These are phyloP conservation scores for Resseliella maxima DNA, from an alignment of 2,888 invertebrate genomes.

Conservation along the genomic window DNA sequence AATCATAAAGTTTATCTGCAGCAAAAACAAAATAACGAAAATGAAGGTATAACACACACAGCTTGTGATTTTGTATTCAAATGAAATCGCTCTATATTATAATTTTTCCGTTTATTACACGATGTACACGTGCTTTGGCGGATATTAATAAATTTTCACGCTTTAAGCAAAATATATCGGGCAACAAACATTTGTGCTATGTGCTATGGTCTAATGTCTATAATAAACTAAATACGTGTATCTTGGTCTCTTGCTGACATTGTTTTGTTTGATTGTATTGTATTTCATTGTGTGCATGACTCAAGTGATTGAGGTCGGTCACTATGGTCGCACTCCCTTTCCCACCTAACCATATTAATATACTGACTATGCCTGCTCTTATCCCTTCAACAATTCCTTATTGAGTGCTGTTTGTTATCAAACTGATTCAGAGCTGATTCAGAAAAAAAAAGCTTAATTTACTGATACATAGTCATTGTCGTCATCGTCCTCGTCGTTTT, in stretches of 20 bases:
- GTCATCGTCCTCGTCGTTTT: too few species aligned
- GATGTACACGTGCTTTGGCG: constrained; percentile 29
- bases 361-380: neutral
- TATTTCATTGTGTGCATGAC: too few species aligned
- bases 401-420: neutral
- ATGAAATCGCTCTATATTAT: constrained; percentile 47
- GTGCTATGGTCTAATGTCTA: neutral
- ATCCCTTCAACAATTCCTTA: neutral
- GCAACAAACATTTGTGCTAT: neutral
- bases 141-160: constrained; percentile 50
- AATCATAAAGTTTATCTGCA: constrained; percentile 54
- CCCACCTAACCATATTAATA: neutral
- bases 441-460: neutral
- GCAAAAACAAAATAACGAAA: constrained; percentile 13
- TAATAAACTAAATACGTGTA: constrained; percentile 31
- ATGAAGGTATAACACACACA: neutral
- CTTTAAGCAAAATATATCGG: constrained; percentile 24
- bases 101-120: constrained; percentile 33
- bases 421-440: neutral
- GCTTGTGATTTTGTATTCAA: constrained; percentile 54
- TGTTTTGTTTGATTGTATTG: neutral
- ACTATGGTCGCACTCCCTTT: neutral
- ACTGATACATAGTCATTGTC: neutral
- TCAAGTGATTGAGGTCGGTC: constrained; percentile 23
- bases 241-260: constrained; percentile 31